phyloP scores from a whole-genome alignment of 1,140 invertebrate genomes.

The Euglossa dilemma region DNA sequence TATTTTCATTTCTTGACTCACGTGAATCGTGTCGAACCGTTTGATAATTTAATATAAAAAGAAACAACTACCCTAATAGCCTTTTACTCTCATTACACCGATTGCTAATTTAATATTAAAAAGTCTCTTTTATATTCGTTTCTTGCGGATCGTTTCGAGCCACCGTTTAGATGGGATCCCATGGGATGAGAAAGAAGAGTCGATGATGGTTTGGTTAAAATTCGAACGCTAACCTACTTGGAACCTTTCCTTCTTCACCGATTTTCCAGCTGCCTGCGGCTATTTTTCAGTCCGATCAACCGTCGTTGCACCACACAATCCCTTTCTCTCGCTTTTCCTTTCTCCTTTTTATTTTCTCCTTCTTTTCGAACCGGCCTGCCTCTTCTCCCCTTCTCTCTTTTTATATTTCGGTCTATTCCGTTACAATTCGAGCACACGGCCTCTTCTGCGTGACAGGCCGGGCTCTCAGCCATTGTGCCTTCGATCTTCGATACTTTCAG shows the following conservation, averaged over 20 bases:
- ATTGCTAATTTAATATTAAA: no score
- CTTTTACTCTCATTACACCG: no score
- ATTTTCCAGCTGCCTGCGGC: neutral
- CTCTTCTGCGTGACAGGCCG: neutral
- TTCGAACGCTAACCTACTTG: neutral
- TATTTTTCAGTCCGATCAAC: constrained; percentile 14
- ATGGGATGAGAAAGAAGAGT: no score
- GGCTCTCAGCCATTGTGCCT: neutral
- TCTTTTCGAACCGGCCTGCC: neutral
- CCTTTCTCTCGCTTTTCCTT: neutral
- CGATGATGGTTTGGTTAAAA: no score
- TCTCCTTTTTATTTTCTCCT: neutral
- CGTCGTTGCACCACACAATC: neutral
- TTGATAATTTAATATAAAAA: no score
- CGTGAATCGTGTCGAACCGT: no score
- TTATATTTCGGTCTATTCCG: neutral
- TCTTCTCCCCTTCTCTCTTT: neutral
- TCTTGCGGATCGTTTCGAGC: neutral
- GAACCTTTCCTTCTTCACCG: neutral
- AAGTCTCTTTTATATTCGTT: neutral
- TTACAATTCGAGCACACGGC: neutral
- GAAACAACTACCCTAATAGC: no score
- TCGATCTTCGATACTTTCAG: constrained; percentile 30
- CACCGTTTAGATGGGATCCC: neutral
- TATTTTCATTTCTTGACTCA: no score